These are phyloP conservation scores for Dynastes grantii DNA, from an alignment of 2,888 invertebrate species.

Conservation along the genomic window DNA sequence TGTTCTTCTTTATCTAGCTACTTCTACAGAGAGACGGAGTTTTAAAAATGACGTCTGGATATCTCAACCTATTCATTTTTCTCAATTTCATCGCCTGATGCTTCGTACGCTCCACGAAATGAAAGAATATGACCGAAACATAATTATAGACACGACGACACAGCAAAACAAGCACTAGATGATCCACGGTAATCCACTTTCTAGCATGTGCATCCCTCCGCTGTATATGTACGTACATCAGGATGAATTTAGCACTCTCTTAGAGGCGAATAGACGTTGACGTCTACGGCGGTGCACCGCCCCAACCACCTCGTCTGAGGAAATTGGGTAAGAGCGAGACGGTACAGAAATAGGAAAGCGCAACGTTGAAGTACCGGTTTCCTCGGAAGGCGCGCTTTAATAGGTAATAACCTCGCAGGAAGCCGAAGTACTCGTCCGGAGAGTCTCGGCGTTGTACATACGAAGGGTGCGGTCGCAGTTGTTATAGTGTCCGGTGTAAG, in stretches of 20 bases:
- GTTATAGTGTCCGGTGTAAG: conserved; percentile 23
- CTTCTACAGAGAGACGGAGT: too few species aligned
- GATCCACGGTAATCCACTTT: not conserved
- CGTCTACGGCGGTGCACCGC: not conserved
- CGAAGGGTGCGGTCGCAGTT: not conserved
- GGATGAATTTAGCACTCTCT: conserved; percentile 26
- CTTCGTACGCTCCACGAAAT: not conserved
- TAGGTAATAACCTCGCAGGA: conserved; percentile 43
- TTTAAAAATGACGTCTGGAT: not conserved
- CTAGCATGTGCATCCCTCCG: not conserved
- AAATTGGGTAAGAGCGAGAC: conserved; percentile 6
- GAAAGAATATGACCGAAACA: not conserved
- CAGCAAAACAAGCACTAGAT: not conserved
- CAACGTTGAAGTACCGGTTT: conserved; percentile 7
- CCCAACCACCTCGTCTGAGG: not conserved
- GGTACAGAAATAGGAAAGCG: not conserved
- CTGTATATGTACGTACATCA: not conserved
- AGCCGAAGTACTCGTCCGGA: conserved; percentile 15
- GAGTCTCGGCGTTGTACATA: not conserved
- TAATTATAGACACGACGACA: not conserved
- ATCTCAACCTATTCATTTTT: not conserved
- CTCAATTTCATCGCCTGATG: not conserved
- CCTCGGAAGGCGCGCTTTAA: conserved; percentile 42
- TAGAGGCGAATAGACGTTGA: not conserved
- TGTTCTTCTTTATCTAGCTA: too few species aligned